These are phyloP conservation scores for Ostrea edulis DNA, from an alignment of 1,140 invertebrate species.

Conservation along the genomic window DNA sequence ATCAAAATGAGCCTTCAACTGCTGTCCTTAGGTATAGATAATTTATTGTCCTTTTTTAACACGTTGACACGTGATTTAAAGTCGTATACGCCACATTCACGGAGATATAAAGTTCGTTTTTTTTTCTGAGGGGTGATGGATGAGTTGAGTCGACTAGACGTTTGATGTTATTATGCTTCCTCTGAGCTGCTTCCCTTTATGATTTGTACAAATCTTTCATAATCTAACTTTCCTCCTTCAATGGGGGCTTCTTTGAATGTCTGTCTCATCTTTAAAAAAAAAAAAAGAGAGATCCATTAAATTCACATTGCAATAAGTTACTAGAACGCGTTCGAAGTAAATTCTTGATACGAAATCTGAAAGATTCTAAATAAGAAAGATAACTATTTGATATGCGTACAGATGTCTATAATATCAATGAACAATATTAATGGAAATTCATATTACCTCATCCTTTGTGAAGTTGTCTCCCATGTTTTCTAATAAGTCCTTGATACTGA, in stretches of 20 bases:
- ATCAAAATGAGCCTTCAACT: constrained; percentile 11
- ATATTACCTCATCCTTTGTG: constrained; percentile 87
- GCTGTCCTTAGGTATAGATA: not conserved
- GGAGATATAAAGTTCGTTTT: constrained; percentile 16
- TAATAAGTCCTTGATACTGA: constrained; percentile 93
- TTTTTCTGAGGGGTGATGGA: constrained; percentile 40
- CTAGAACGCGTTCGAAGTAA: not conserved
- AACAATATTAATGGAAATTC: not conserved
- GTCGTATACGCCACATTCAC: constrained; percentile 41
- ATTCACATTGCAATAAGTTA: too few species aligned
- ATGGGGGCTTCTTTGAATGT: constrained; percentile 97
- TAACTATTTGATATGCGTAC: not conserved
- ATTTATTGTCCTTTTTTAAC: constrained; percentile 27
- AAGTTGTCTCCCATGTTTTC: constrained; percentile 99
- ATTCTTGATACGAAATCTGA: not conserved
- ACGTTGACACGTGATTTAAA: constrained; percentile 39
- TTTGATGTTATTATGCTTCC: constrained; percentile 56
- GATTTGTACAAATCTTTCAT: constrained; percentile 92
- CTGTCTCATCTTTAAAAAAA: constrained; percentile 86
- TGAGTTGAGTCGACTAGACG: constrained; percentile 41
- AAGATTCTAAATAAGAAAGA: not conserved
- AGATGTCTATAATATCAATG: not conserved
- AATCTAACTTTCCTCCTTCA: constrained; percentile 95
- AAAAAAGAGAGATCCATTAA: not conserved
- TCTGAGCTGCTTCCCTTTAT: constrained; percentile 81